Percentiles rank a stretch among this genome's conserved stretches.
These are phyloP conservation scores for Archocentrus centrarchus DNA, from an alignment of 2,113 vertebrate genomes.

Conservation along the genomic window DNA sequence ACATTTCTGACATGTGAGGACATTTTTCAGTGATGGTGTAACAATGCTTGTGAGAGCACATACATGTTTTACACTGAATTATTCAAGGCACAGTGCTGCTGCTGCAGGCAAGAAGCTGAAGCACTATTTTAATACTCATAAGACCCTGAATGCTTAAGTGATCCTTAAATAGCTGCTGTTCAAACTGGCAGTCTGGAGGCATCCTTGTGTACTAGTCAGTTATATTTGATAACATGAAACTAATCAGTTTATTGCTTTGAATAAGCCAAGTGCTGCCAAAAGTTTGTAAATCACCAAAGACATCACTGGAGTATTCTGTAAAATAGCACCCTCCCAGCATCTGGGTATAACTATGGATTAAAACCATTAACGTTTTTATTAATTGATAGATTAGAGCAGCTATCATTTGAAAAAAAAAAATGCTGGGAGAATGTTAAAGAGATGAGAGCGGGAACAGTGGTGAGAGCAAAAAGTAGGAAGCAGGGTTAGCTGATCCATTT, in stretches of 20 bases:
- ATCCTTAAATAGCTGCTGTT: conserved; percentile 11
- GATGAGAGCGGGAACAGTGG: conserved; percentile 55
- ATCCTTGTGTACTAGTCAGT: background rate
- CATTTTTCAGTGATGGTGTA: conserved; percentile 16
- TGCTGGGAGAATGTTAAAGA: conserved; percentile 53
- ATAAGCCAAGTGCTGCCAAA: conserved; percentile 46
- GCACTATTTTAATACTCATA: background rate
- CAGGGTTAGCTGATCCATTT: conserved; percentile 71
- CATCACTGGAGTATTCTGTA: conserved; percentile 1
- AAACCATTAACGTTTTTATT: background rate
- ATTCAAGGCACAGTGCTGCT: conserved; percentile 56
- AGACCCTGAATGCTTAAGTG: background rate
- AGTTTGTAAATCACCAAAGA: conserved; percentile 25
- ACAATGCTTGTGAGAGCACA: conserved; percentile 21
- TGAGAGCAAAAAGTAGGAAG: conserved; percentile 68
- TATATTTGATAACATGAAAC: background rate
- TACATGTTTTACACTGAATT: conserved; percentile 50
- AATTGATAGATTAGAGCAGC: background rate
- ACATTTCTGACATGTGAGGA: conserved; percentile 14
- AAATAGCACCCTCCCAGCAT: conserved; percentile 60
- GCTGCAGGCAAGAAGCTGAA: conserved; percentile 15
- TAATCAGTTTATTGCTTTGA: conserved; percentile 35
- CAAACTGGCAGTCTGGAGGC: background rate
- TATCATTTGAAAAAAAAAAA: background rate
- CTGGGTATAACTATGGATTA: background rate